These are phyloP conservation scores for Sarcophaga peregrina DNA, from an alignment of 1,140 invertebrate genomes.

Conservation along the genomic window DNA sequence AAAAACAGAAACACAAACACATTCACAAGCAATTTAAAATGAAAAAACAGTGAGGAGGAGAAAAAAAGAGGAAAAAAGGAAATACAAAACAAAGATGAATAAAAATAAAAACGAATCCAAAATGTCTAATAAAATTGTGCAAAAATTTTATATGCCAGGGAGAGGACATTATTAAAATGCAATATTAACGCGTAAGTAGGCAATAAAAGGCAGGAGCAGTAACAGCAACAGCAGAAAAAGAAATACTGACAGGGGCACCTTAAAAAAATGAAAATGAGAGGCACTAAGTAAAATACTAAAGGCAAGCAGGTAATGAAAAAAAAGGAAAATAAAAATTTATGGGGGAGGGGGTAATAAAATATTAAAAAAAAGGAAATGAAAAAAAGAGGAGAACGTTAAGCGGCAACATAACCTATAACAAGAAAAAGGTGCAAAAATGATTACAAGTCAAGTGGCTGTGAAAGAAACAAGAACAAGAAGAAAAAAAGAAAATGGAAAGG, in stretches of 20 bases:
- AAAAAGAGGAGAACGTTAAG: background rate
- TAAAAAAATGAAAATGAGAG: background rate
- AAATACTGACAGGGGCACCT: background rate
- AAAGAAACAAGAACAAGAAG: too few species aligned
- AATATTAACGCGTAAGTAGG: slow-evolving; percentile 26
- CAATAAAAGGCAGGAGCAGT: slow-evolving; percentile 12
- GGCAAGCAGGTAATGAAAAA: background rate
- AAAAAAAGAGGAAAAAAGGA: background rate
- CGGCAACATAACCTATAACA: background rate
- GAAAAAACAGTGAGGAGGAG: background rate
- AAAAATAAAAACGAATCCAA: too few species aligned
- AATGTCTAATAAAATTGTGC: slow-evolving; percentile 9
- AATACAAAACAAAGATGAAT: background rate
- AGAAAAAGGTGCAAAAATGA: slow-evolving; percentile 4
- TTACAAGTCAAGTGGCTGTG: slow-evolving; percentile 14
- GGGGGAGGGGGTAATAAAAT: background rate
- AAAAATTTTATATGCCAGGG: background rate
- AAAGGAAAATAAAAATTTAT: background rate
- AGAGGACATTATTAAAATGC: slow-evolving; percentile 27
- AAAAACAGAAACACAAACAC: background rate
- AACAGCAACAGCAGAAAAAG: background rate
- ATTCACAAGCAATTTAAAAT: too few species aligned
- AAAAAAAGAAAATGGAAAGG: background rate
- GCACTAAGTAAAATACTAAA: background rate
- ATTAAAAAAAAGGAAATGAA: background rate